Evolutionary conservation across 2,888 invertebrate species (phyloP), one percentile per base, ranked within the genome.

Genomic region (Thera obeliscata): DNA sequence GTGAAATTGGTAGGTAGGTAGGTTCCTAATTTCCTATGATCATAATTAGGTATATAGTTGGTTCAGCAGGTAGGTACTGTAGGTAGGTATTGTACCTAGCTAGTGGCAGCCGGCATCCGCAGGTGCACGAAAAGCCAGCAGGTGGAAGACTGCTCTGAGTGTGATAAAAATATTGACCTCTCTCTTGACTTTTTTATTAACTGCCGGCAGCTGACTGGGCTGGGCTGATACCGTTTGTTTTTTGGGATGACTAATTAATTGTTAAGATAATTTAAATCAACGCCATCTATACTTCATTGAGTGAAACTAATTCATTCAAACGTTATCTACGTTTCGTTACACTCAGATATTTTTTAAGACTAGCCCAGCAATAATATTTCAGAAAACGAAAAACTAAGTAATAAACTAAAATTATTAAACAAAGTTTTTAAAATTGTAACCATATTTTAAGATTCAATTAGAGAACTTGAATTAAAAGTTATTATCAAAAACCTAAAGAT

Each of bases 111-210:
- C 22, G 22, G 22, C 22, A 22, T 22, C 22, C 22, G 38, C 38
- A 46, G 43, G 9, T 46, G 43, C 7, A 46, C 9, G 43, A 46
- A 38, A 22, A 22, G 6, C 38, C 3, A 46, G 43, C 43, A 46
- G 43, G 43, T 46, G 43, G 43, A 46, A 46, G 7, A 9, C 43
- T 46, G 43, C 43, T 46, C 43, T 46, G 8, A 43, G 7, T 43
- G 43, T 9, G 43, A 41, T 41, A 49, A 64, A 64, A 63, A 57
- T 57, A 64, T 54, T 66, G 49, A 62, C 58, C 61, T 66, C 36
- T 56, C 48, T 4, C 33, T 38, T 64, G 52, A 54, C 54, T 58
- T 9, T 9, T 2, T 6, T 3, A 2, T 46, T 46, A 9, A 46
- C 2, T 9, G 43, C 43, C 43, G 43, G 43, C 43, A 43, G 43